Evolutionary conservation across 2,888 invertebrate species (phyloP), one percentile per base, ranked within the genome.

Genomic region (Brachyopa scutellaris): DNA sequence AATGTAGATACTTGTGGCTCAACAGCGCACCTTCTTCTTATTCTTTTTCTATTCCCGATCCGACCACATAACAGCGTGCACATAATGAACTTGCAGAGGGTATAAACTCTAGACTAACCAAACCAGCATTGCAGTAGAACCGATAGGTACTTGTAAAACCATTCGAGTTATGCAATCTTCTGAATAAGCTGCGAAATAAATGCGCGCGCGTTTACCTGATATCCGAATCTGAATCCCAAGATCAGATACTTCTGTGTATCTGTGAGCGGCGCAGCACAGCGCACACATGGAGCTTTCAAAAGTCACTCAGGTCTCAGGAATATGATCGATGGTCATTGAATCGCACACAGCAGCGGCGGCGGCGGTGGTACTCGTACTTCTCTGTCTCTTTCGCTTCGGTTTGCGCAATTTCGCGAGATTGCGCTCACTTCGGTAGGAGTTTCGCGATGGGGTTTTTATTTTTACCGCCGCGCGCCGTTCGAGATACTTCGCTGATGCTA

Each of bases 261-360:
- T 57, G 49, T 36, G 64, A 33, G 33, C 31, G 11, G 17, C 19
- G 23, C 36, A 6, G n/a, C 21, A 29, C 9, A 11, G 17, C 29
- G 3, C 26, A 19, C 0, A 4, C 23, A 42, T 17, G 13, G 42
- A 47, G 26, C 73, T 73, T 64, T 61, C 70, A 66, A 61, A 61
- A 82, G 66, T 66, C 69, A 70, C 62, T 80, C 57, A 76, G 62
- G 80, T 64, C 62, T 80, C 57, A 76, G 62, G 80, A 80, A 69
- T 57, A 76, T 77, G 82, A 77, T 82, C 64, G 66, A 72, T 82
- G 82, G 66, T 82, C 70, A 77, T 77, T 76, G 62, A 72, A 72
- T 70, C 47, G 57, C 59, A 47, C 67, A 36, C n/a, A n/a, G n/a
- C n/a, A n/a, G 57, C 33, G 55, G 55, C 23, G n/a, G 11, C 38